Evolutionary conservation across 1,140 invertebrate genomes (phyloP).

Genomic region (Meloidogyne exigua): DNA sequence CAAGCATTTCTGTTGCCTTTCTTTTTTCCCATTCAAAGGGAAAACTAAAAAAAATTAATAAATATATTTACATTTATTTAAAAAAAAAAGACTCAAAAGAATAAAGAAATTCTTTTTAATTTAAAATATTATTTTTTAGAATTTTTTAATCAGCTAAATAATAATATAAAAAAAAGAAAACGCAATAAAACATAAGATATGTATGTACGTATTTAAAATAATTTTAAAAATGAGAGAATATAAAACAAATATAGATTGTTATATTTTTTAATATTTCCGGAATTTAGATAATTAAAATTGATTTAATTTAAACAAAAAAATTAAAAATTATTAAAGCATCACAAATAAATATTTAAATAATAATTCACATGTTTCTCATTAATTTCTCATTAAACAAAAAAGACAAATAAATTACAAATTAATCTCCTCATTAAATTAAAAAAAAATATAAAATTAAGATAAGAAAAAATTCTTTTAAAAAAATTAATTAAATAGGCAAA

Average conservation of each 20-base stretch:
- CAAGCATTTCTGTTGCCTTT: neutral
- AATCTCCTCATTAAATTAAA: too few relatives aligned
- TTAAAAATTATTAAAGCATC: neutral
- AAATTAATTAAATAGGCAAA: too few relatives aligned
- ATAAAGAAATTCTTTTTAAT: neutral
- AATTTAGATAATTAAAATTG: neutral
- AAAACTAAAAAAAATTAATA: slow-evolving; percentile 2
- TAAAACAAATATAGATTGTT: neutral
- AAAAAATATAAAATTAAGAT: too few relatives aligned
- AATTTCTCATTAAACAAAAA: too few relatives aligned
- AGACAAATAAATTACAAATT: too few relatives aligned
- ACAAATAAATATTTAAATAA: neutral
- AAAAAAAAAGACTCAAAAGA: too few relatives aligned
- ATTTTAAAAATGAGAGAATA: neutral
- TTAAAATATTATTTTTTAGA: slow-evolving; percentile 6
- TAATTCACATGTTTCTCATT: too few relatives aligned
- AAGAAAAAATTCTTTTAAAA: too few relatives aligned
- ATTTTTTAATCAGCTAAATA: neutral
- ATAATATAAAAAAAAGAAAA: neutral
- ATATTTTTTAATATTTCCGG: neutral
- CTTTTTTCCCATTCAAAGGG: slow-evolving; percentile 1
- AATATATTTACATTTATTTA: too few relatives aligned
- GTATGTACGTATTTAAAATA: neutral
- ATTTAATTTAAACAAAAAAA: neutral
- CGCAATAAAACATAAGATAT: too few relatives aligned